A percentile compares a stretch with the other conserved stretches of the same genome.
phyloP scores from a whole-genome alignment of 2,113 vertebrate species.

The Nanorana parkeri region DNA sequence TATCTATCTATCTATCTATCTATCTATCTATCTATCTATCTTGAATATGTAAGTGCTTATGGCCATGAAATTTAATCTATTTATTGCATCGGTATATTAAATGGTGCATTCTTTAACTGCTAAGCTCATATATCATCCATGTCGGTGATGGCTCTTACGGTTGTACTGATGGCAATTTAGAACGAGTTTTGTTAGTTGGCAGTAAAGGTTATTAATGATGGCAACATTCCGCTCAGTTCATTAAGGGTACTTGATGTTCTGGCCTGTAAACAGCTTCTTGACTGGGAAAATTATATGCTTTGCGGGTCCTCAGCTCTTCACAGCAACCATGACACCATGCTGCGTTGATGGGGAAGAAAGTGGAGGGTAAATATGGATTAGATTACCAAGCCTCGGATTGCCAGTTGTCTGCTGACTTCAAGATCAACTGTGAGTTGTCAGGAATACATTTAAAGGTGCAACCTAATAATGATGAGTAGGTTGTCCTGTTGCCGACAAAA shows the following conservation, averaged over 20 bases:
- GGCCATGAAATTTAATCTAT: neutral
- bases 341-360: too few relatives aligned
- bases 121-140: neutral
- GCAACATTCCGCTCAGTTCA: neutral
- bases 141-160: neutral
- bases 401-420: neutral
- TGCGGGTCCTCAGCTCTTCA: neutral
- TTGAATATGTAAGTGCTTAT: too few relatives aligned
- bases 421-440: neutral
- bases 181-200: slow-evolving; percentile 1
- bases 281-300: slow-evolving; percentile 13
- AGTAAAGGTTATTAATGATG: slow-evolving; percentile 25
- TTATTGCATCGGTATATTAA: slow-evolving; percentile 6
- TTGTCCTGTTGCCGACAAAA: too few relatives aligned
- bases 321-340: neutral
- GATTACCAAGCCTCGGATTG: neutral
- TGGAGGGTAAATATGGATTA: too few relatives aligned
- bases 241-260: slow-evolving; percentile 9
- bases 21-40: too few relatives aligned
- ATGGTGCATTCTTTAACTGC: neutral
- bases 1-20: too few relatives aligned
- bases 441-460: too few relatives aligned
- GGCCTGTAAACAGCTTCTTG: slow-evolving; percentile 21
- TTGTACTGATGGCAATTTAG: slow-evolving; percentile 1
- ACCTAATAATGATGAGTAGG: too few relatives aligned